phyloP scores from a whole-genome alignment of 2,888 invertebrate species.

The Fragum sueziense region DNA sequence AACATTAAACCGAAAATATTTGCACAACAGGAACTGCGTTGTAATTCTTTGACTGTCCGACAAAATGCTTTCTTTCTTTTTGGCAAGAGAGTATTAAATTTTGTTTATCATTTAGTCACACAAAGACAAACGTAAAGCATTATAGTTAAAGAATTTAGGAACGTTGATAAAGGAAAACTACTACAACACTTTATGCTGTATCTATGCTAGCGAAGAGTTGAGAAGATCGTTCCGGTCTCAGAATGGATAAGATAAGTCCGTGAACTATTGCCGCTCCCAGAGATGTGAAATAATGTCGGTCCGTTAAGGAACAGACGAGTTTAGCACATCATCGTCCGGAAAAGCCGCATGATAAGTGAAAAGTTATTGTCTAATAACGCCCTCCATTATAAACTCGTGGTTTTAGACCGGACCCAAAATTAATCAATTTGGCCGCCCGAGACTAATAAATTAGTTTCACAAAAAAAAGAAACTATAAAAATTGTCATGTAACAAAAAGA shows the following conservation, averaged over 20 bases:
- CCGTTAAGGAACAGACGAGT: neutral
- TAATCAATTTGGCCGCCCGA: conserved; percentile 2
- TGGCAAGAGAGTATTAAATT: no score
- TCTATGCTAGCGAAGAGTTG: neutral
- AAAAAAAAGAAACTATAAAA: no score
- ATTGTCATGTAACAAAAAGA: no score
- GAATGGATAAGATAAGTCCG: neutral
- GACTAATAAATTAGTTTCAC: neutral
- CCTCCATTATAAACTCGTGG: conserved; percentile 3
- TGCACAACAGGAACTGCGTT: no score
- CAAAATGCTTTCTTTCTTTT: no score
- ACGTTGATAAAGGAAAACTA: no score
- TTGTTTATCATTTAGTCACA: no score
- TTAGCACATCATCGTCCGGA: neutral
- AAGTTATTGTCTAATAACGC: conserved; percentile 13
- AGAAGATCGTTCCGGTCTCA: neutral
- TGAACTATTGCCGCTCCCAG: neutral
- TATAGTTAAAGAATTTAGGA: no score
- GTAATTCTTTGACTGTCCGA: no score
- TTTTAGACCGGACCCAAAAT: conserved; percentile 5
- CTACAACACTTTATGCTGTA: no score
- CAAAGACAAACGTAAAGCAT: no score
- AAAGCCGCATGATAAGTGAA: conserved; percentile 10
- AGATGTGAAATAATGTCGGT: neutral
- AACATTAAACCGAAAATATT: no score